These are phyloP conservation scores for Baccha elongata DNA, from an alignment of 2,888 invertebrate species.

Conservation along the genomic window DNA sequence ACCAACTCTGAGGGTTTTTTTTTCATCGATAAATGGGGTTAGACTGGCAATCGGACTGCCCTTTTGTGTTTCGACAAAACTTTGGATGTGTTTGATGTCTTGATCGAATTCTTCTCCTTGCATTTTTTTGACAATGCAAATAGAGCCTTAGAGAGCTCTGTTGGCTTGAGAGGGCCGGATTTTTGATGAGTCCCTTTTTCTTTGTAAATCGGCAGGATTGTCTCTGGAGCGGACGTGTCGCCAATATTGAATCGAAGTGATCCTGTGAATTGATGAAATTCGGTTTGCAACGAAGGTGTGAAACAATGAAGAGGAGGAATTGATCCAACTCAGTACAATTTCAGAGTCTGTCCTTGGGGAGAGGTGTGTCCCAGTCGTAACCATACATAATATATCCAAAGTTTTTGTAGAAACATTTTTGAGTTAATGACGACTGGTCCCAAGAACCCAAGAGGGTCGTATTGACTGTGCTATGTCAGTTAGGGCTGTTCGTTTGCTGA, in stretches of 20 bases:
- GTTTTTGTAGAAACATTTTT: neutral
- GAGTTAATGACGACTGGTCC: neutral
- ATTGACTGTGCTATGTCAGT: neutral
- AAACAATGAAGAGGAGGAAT: neutral
- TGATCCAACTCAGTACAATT: neutral
- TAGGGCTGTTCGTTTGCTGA: neutral
- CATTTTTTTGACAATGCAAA: neutral
- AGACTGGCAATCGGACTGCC: neutral
- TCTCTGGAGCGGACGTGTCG: neutral
- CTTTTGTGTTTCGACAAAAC: neutral
- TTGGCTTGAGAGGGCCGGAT: neutral
- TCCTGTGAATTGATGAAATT: neutral
- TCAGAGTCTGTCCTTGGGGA: neutral
- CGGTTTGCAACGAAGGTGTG: neutral
- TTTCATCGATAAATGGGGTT: conserved; percentile 5
- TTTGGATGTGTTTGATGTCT: neutral
- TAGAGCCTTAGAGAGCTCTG: neutral
- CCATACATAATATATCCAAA: conserved; percentile 5
- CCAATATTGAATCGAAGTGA: neutral
- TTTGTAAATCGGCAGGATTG: neutral
- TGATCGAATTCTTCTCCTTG: neutral
- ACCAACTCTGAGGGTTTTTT: too few relatives aligned
- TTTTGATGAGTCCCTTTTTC: neutral
- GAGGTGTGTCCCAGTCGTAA: neutral
- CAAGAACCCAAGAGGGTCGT: neutral